Evolutionary conservation across 2,888 invertebrate genomes (phyloP), one percentile per base, ranked within the genome.

Genomic region (Philereme vetulata): DNA sequence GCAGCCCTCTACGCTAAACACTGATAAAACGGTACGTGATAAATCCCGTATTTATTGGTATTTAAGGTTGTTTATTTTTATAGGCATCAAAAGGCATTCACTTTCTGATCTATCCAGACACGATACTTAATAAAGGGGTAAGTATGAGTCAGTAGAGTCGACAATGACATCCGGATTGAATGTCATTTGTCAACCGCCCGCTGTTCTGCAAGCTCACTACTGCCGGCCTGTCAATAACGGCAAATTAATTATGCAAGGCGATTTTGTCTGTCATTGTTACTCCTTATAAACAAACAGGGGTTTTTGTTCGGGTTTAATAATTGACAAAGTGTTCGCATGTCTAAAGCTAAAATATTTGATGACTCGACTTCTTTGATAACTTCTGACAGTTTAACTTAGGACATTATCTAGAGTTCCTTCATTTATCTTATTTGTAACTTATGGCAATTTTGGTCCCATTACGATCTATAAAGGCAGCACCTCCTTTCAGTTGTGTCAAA

Each of bases 131-230:
- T 54, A 44, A 55, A 57, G 51, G 57, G 43, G 45, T 43, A 33
- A 40, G 7, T 11, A n/a, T 8, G 36, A 5, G 4, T 11, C 50
- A n/a, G n/a, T 8, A 40, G 35, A 36, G 52, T 11, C 9, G 46
- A 51, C 43, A 49, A 38, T 55, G 48, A 51, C 44, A 47, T 35
- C 3, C 21, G 49, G 35, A 34, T 47, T 44, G 36, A 44, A 47
- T 42, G 57, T 62, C 57, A 62, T 62, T 62, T 62, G 54, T 62
- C 62, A 62, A 53, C 40, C 52, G 43, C 45, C 57, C 54, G 36
- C 53, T 51, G 56, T 62, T 57, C 50, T 51, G 62, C 57, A 57
- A 62, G 43, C 57, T 62, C 62, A 58, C 62, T 62, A 51, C 40
- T 46, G 35, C 42, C 49, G 43, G 11, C 9, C 52, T 60, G 57